Percentiles rank a stretch among this genome's conserved stretches.
phyloP scores from a whole-genome alignment of 2,113 vertebrate genomes.

The Aldabrachelys gigantea region DNA sequence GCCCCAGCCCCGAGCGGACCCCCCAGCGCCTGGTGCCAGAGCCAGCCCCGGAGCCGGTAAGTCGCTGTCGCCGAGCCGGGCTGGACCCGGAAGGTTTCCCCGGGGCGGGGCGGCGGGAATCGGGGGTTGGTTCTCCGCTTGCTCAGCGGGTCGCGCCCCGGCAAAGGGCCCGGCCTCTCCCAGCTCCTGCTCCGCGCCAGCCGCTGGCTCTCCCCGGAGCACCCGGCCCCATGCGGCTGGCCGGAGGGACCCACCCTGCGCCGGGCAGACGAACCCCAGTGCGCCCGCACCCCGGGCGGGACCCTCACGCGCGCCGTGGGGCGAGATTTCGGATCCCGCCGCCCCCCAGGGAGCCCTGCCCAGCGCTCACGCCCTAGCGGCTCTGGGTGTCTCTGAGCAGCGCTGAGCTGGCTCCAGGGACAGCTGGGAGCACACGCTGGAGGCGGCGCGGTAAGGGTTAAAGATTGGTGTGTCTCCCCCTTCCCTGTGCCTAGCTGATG shows the following conservation, averaged over 20 bases:
- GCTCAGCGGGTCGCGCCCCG: background rate
- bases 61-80: background rate
- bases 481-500: background rate
- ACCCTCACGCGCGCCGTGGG: background rate
- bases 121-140: too few relatives aligned
- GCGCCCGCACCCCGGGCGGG: background rate
- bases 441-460: too few relatives aligned
- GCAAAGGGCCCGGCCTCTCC: background rate
- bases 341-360: too few relatives aligned
- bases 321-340: background rate
- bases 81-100: too few relatives aligned
- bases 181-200: background rate
- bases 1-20: background rate
- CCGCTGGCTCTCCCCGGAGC: constrained; percentile 19
- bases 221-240: constrained; percentile 48
- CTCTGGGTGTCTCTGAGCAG: too few relatives aligned
- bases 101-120: background rate
- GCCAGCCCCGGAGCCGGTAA: background rate
- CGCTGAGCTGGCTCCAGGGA: too few relatives aligned
- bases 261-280: background rate
- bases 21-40: background rate
- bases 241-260: constrained; percentile 15
- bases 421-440: too few relatives aligned
- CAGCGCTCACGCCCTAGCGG: too few relatives aligned
- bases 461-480: too few relatives aligned